Percentiles rank a stretch among this genome's conserved stretches.
These are phyloP conservation scores for Myxocyprinus asiaticus DNA, from an alignment of 2,113 vertebrate species.

Conservation along the genomic window DNA sequence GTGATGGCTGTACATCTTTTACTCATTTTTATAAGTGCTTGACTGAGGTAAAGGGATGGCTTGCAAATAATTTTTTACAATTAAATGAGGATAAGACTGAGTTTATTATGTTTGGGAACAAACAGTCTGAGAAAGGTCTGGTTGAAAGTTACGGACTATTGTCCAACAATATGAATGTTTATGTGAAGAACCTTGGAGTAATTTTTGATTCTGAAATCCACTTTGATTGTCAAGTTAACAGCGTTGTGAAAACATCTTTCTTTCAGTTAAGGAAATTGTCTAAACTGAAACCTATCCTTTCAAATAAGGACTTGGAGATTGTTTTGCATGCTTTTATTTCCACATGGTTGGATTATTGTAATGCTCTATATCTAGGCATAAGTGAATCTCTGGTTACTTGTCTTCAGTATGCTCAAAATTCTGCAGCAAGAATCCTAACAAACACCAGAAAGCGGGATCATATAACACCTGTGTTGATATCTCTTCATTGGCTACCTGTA, in stretches of 20 bases:
- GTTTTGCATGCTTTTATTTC: neutral
- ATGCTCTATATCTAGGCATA: too few relatives aligned
- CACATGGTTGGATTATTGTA: too few relatives aligned
- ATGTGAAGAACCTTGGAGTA: neutral
- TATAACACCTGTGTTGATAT: too few relatives aligned
- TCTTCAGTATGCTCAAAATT: too few relatives aligned
- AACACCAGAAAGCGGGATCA: too few relatives aligned
- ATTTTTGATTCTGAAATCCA: neutral
- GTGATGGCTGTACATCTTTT: neutral
- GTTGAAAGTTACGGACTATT: neutral
- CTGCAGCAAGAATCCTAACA: too few relatives aligned
- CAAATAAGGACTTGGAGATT: neutral
- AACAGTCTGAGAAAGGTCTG: neutral
- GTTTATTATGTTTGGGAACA: too few relatives aligned
- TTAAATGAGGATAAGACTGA: too few relatives aligned
- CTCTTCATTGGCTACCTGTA: too few relatives aligned
- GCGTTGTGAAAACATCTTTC: neutral
- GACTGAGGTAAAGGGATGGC: too few relatives aligned
- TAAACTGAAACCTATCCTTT: neutral
- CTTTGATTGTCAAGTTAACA: neutral
- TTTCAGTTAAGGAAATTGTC: neutral
- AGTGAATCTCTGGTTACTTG: too few relatives aligned
- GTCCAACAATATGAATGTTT: neutral
- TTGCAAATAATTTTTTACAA: too few relatives aligned
- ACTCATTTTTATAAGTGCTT: neutral